Evolutionary conservation across 2,113 vertebrate species (phyloP).

Genomic region (Trichechus manatus): DNA sequence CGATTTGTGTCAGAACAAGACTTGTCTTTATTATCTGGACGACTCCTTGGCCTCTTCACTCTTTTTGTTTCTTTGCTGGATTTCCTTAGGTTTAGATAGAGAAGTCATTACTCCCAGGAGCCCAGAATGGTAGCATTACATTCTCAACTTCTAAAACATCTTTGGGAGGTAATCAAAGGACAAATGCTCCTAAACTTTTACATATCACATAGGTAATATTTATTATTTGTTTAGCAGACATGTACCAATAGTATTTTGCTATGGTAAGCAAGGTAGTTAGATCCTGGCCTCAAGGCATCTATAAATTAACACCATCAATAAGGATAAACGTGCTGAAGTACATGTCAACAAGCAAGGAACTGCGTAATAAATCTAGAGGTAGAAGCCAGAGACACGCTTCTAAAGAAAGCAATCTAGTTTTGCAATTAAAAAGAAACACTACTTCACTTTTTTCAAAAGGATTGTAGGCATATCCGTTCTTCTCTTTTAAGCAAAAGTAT

Average conservation of each 20-base stretch:
- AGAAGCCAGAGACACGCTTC: conserved; percentile 6
- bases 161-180: conserved; percentile 34
- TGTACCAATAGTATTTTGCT: conserved; percentile 10
- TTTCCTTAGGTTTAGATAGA: neutral
- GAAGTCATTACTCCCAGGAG: neutral
- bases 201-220: neutral
- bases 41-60: neutral
- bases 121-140: neutral
- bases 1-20: neutral
- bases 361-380: conserved; percentile 43
- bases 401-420: conserved; percentile 1
- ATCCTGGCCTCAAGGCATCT: conserved; percentile 50
- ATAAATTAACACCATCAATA: conserved; percentile 73
- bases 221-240: conserved; percentile 43
- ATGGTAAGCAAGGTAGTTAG: conserved; percentile 61
- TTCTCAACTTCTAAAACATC: neutral
- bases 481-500: neutral
- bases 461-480: neutral
- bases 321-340: conserved; percentile 58
- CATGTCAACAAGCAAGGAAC: conserved; percentile 39
- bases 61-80: neutral
- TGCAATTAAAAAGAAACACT: conserved; percentile 43
- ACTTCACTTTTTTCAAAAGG: neutral
- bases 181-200: conserved; percentile 24
- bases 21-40: neutral